phyloP scores from a whole-genome alignment of 2,888 invertebrate species.

The Drosophila lutescens region DNA sequence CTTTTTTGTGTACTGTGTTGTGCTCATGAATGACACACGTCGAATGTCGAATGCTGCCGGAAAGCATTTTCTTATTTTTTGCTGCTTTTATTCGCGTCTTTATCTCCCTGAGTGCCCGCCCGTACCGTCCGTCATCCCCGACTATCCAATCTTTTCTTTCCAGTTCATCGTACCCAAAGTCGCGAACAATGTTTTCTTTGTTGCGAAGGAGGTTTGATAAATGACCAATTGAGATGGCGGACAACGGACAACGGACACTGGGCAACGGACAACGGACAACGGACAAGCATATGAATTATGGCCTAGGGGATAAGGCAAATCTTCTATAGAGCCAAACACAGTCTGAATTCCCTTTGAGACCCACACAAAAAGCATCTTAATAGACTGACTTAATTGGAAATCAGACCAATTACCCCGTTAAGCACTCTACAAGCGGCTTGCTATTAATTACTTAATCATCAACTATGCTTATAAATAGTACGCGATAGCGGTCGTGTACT shows the following conservation, averaged over 20 bases:
- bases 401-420: constrained; percentile 47
- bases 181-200: constrained; percentile 47
- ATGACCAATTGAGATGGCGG: constrained; percentile 37
- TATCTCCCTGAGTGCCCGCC: constrained; percentile 29
- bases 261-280: constrained; percentile 6
- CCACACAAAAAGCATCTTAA: constrained; percentile 2
- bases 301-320: constrained; percentile 22
- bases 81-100: constrained; percentile 31
- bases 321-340: background rate
- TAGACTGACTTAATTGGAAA: constrained; percentile 34
- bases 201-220: constrained; percentile 43
- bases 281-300: constrained; percentile 36
- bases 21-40: constrained; percentile 62
- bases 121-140: background rate
- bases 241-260: constrained; percentile 16
- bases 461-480: constrained; percentile 35
- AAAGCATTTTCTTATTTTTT: constrained; percentile 53
- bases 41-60: constrained; percentile 59
- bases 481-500: constrained; percentile 16
- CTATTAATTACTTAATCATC: constrained; percentile 58
- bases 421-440: constrained; percentile 21
- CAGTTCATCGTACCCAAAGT: constrained; percentile 46
- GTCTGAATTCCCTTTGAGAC: background rate
- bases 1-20: constrained; percentile 15
- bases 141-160: constrained; percentile 12